Base-by-base conservation (phyloP, 2,113 vertebrate species). In the Ctenodactylus gundi region DNA sequence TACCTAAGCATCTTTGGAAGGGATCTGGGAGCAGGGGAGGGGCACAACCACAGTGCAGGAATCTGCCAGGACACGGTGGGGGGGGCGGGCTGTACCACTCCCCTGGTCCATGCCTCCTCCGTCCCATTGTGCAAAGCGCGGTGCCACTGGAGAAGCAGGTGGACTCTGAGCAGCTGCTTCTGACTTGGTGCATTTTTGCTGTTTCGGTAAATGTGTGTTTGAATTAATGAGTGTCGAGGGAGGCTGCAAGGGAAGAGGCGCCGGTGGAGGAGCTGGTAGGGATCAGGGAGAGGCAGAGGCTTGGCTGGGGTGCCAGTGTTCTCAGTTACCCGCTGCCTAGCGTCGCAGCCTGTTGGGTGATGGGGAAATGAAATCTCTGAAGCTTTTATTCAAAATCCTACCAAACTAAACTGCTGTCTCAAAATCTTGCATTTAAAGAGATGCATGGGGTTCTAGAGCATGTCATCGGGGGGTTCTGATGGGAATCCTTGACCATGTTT, bases 201-300 rank as follows among this genome's bases (percentile, higher is more conserved):
- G n/a, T 78, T 77, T 91, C 78, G 60, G 21, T 81, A 88, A 85
- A 58, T 76, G 85, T 31, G 29, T 81, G 82, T 88, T n/a, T 78
- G 51, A 80, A 80, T 53, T 70, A 76, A 85, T 58, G 72, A 49
- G 64, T 4, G 51, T 83, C 64, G 44, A 88, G 49, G 73, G 84
- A 94, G 84, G 36, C 53, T 44, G 14, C 53, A 46, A 55, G 36
- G 41, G 62, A 80, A 58, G 39, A 80, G 31, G 67, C 13, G 0
- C 17, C 29, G 67, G 27, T 46, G 60, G 0, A 14, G 57, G n/a
- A 49, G 36, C 46, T 36, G 0, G 7, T 15, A 36, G n/a, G 34
- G 49, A 46, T 27, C 11, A 65, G 27, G 41, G 13, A 53, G 4
- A 36, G 39, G 39, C 62, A 57, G 25, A n/a, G 2, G 29, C 39